These are phyloP conservation scores for Xanthorhoe spadicearia DNA, from an alignment of 2,888 invertebrate genomes.

Conservation along the genomic window DNA sequence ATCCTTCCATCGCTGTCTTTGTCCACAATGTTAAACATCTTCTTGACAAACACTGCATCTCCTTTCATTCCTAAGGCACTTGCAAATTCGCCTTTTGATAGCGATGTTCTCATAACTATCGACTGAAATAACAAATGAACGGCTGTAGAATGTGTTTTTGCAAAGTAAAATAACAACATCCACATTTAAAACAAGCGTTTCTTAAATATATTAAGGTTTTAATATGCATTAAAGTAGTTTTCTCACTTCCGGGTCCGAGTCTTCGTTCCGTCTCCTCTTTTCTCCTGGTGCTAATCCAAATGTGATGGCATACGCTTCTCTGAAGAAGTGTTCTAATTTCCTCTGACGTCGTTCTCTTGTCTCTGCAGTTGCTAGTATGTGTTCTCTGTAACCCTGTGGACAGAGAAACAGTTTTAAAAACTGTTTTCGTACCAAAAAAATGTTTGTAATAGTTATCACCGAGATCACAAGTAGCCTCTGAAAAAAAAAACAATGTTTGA, in stretches of 20 bases:
- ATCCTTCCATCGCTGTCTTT: constrained; percentile 97
- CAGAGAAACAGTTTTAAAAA: not conserved
- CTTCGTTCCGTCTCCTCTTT: constrained; percentile 89
- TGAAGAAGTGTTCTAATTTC: constrained; percentile 96
- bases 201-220: no score
- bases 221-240: no score
- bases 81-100: constrained; percentile 96
- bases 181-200: no score
- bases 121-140: constrained; percentile 74
- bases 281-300: constrained; percentile 96
- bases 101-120: constrained; percentile 96
- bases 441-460: no score
- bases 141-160: not conserved
- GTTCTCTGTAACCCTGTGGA: constrained; percentile 89
- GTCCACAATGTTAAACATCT: constrained; percentile 99
- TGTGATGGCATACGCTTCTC: constrained; percentile 97
- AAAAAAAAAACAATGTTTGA: no score
- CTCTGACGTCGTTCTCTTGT: constrained; percentile 97
- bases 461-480: no score
- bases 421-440: no score
- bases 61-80: constrained; percentile 97
- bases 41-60: constrained; percentile 97
- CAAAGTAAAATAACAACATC: not conserved
- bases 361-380: constrained; percentile 95
- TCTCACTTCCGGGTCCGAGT: constrained; percentile 89